Conservation (phyloP, 1,140 invertebrate genomes). For the Bombus picipes region DNA sequence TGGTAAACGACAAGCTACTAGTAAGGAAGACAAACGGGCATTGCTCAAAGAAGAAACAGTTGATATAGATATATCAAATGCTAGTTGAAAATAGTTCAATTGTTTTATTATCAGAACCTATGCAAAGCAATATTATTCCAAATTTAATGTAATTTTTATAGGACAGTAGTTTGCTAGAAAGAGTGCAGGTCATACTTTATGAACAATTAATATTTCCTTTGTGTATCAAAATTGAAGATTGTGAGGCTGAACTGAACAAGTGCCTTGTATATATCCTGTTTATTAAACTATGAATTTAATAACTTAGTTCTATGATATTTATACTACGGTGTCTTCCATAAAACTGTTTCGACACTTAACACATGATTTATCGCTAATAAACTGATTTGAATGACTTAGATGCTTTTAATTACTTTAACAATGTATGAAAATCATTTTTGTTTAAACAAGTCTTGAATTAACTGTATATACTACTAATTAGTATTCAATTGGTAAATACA, state of each 20-base stretch:
- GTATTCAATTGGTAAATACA: background rate
- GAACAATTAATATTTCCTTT: conserved; percentile 1
- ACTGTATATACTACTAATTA: background rate
- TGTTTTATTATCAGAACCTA: background rate
- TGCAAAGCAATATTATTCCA: conserved; percentile 17
- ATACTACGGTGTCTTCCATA: conserved; percentile 29
- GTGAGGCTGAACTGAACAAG: conserved; percentile 15
- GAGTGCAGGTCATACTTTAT: background rate
- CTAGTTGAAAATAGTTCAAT: conserved; percentile 72
- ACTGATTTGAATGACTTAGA: background rate
- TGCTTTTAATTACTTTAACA: background rate
- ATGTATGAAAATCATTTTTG: background rate
- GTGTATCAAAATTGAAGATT: conserved; percentile 26
- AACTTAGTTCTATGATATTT: conserved; percentile 13
- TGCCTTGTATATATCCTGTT: conserved; percentile 49
- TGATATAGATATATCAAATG: conserved; percentile 80
- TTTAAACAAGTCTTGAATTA: background rate
- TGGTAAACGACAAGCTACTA: conserved; percentile 79
- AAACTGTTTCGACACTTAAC: conserved; percentile 10
- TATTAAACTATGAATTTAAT: conserved; percentile 37
- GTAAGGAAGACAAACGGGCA: conserved; percentile 83
- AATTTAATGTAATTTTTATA: conserved; percentile 2
- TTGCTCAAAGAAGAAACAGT: conserved; percentile 84
- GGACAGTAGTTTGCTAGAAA: background rate
- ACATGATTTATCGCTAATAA: conserved; percentile 9